Base-by-base conservation (phyloP, 2,113 vertebrate genomes). In the Clupea harengus region DNA sequence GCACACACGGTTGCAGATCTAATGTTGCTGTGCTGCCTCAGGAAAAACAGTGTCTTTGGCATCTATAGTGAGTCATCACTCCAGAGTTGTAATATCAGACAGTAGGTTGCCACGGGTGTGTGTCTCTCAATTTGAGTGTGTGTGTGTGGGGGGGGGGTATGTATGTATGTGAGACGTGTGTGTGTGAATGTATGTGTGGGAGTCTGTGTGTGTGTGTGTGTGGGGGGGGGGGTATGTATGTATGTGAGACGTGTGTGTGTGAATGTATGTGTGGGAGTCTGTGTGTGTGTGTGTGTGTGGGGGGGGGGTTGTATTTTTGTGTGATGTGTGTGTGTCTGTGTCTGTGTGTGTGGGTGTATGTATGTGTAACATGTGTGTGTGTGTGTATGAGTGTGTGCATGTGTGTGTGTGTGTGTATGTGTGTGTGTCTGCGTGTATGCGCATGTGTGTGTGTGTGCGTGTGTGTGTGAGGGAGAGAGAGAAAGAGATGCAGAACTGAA, bases 31-130 rank as follows among this genome's bases (percentile, higher is more conserved):
- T 78, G 72, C 39, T 78, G 72, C 72, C 72, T 78, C 4, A 39
- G 72, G 72, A 39, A 44, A 78, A 15, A 78, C 72, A 78, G 4
- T 78, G 5, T 78, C 25, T 32, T 39, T 78, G 28, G 28, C 72
- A 78, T 78, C 25, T 32, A 78, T 4, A 78, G 72, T 78, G 72
- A 78, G 32, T 78, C 72, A 78, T 78, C 72, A 39, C 17, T 78
- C 17, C 32, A 78, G 72, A 78, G 9, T 78, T 44, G 72, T 78
- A 78, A 78, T 39, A 78, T 78, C 72, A 39, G 13, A 15, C 72
- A 67, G 28, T n/a, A 28, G 64, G 54, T 60, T 60, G 54, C 7
- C 64, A 72, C n/a, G 22, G 20, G 54, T 22, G 54, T 60, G 18
- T 4, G 54, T 60, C 2, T 17, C 52, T 20, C 18, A 20, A 0